A percentile compares a stretch with the other conserved stretches of the same genome.
These are phyloP conservation scores for Mythimna albipuncta DNA, from an alignment of 2,888 invertebrate species.

Conservation along the genomic window DNA sequence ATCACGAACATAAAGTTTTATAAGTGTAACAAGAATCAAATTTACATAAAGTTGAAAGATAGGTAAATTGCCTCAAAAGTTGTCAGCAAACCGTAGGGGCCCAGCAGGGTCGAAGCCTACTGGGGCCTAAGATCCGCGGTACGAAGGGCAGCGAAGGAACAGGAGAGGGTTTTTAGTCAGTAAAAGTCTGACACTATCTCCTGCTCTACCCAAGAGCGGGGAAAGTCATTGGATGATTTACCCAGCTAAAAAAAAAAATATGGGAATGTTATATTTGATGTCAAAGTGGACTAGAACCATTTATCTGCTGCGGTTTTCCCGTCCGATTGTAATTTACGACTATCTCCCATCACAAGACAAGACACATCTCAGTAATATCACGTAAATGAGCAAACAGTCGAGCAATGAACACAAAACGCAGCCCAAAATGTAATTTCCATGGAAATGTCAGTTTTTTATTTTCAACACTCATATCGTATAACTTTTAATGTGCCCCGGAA, in stretches of 20 bases:
- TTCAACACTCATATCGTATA: slow-evolving; percentile 35
- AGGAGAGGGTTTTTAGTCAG: too few species aligned
- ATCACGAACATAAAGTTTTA: slow-evolving; percentile 2
- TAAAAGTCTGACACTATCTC: too few species aligned
- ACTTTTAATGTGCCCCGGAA: slow-evolving; percentile 36
- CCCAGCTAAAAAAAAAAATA: too few species aligned
- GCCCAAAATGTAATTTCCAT: slow-evolving; percentile 8
- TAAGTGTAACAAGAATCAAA: background rate
- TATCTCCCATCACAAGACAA: too few species aligned
- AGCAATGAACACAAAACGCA: background rate
- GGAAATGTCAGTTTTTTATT: slow-evolving; percentile 25
- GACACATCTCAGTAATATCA: background rate
- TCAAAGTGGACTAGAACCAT: background rate
- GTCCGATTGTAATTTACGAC: too few species aligned
- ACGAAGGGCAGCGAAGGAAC: too few species aligned
- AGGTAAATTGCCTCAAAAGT: background rate
- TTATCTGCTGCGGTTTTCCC: too few species aligned
- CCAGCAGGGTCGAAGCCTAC: too few species aligned
- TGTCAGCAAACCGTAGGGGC: too few species aligned
- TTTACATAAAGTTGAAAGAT: background rate
- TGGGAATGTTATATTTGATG: background rate
- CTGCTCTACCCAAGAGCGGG: too few species aligned
- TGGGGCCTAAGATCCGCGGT: too few species aligned
- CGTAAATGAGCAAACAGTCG: background rate
- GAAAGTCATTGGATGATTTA: too few species aligned